Conservation (phyloP, 92 coral and sea anemone species). For the Actinernus sp. region DNA sequence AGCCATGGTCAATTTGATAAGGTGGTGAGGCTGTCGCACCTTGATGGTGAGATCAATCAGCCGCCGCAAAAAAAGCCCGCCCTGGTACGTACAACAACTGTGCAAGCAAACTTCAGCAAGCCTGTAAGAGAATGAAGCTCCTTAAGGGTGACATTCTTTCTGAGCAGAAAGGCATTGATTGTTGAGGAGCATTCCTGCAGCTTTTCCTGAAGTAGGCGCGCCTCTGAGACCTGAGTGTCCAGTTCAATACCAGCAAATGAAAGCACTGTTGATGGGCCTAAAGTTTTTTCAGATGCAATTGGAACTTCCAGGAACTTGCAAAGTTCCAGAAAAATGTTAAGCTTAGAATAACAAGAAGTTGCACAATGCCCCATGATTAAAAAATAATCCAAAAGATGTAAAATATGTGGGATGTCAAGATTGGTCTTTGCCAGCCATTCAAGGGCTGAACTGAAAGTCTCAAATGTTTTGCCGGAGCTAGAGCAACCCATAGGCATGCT, state of each 20-base stretch:
- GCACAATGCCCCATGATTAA: neutral
- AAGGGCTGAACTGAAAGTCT: slow-evolving; percentile 8
- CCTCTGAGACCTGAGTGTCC: neutral
- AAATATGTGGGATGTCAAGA: slow-evolving; percentile 7
- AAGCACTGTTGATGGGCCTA: neutral
- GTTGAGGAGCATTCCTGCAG: neutral
- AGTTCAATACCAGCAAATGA: neutral
- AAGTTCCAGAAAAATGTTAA: neutral
- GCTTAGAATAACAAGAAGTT: neutral
- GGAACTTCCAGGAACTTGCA: neutral
- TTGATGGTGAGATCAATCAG: slow-evolving; percentile 53
- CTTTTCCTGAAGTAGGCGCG: neutral
- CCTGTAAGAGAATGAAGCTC: slow-evolving; percentile 22
- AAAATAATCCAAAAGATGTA: slow-evolving; percentile 15
- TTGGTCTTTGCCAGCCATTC: slow-evolving; percentile 31
- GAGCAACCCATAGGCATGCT: slow-evolving; percentile 54
- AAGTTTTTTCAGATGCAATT: neutral
- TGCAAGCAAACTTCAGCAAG: slow-evolving; percentile 21
- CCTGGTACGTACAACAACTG: slow-evolving; percentile 8
- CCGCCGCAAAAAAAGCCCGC: slow-evolving; percentile 37
- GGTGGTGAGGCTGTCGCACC: neutral
- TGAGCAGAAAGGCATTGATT: neutral
- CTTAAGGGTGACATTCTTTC: slow-evolving; percentile 14
- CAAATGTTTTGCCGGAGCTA: slow-evolving; percentile 1
- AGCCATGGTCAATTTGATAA: too few relatives aligned